Conservation (phyloP, 2,113 vertebrate genomes). For the Pterocles orientalis region DNA sequence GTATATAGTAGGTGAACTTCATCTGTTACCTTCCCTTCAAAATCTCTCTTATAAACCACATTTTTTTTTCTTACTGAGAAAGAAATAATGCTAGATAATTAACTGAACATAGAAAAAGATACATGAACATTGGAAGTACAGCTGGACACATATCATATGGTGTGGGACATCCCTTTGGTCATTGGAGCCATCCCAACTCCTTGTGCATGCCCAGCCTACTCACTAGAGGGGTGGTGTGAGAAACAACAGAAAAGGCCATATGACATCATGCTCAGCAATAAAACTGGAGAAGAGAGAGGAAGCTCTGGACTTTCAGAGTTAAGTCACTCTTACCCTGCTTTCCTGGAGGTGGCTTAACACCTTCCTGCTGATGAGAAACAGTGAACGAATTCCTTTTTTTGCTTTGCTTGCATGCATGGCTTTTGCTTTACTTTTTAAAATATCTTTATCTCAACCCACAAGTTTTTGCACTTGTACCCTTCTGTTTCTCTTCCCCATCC, state of each 20-base stretch:
- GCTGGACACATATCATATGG: no score
- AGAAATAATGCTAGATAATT: neutral
- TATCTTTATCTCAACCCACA: neutral
- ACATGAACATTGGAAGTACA: neutral
- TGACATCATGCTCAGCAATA: neutral
- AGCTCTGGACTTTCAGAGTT: rapidly evolving
- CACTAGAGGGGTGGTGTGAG: no score
- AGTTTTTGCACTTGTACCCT: neutral
- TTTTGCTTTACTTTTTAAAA: neutral
- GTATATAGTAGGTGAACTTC: neutral
- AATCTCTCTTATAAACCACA: neutral
- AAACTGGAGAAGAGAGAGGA: neutral
- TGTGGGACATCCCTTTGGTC: no score
- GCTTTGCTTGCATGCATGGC: rapidly evolving
- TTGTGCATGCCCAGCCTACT: no score
- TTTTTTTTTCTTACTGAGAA: neutral
- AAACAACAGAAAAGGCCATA: no score
- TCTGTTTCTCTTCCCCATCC: neutral
- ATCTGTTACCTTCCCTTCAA: neutral
- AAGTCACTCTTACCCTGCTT: rapidly evolving
- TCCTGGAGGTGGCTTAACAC: neutral
- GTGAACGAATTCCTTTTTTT: neutral
- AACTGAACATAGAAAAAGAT: neutral
- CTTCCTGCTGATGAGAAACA: neutral
- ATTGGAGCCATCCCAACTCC: no score